A percentile compares a stretch with the other conserved stretches of the same genome.
These are phyloP conservation scores for Ommatoiulus sabulosus DNA, from an alignment of 2,888 invertebrate genomes.

Conservation along the genomic window DNA sequence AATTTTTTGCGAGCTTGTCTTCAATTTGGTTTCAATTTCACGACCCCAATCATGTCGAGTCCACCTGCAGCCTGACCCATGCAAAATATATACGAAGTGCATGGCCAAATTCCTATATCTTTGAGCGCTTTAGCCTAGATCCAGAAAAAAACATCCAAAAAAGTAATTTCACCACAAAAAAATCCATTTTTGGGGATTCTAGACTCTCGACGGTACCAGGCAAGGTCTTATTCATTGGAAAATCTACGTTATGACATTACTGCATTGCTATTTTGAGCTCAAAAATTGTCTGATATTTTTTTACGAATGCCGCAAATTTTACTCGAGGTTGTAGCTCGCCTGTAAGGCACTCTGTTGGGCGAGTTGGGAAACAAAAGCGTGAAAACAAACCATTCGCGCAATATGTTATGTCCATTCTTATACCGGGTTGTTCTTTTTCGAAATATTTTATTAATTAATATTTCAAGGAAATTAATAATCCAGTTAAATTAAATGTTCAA, in stretches of 20 bases:
- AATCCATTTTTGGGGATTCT: not conserved
- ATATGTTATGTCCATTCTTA: no score
- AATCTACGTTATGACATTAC: not conserved
- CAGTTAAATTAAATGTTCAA: no score
- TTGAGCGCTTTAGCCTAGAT: not conserved
- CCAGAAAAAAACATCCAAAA: not conserved
- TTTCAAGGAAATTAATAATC: no score
- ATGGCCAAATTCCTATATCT: not conserved
- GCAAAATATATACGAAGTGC: not conserved
- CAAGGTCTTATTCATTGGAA: not conserved
- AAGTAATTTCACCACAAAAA: not conserved
- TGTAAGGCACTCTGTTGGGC: no score
- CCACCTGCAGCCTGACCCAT: constrained; percentile 9
- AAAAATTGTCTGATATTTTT: not conserved
- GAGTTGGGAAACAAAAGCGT: no score
- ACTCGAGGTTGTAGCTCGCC: no score
- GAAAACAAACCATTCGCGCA: no score
- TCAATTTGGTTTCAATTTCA: constrained; percentile 30
- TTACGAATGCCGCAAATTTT: no score
- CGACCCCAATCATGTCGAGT: constrained; percentile 5
- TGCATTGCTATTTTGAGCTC: not conserved
- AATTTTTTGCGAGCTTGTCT: not conserved
- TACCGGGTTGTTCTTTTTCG: no score
- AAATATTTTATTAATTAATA: no score
- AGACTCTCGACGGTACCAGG: not conserved